phyloP scores from a whole-genome alignment of 2,888 invertebrate genomes.

The Drosophila fulvimacula region DNA sequence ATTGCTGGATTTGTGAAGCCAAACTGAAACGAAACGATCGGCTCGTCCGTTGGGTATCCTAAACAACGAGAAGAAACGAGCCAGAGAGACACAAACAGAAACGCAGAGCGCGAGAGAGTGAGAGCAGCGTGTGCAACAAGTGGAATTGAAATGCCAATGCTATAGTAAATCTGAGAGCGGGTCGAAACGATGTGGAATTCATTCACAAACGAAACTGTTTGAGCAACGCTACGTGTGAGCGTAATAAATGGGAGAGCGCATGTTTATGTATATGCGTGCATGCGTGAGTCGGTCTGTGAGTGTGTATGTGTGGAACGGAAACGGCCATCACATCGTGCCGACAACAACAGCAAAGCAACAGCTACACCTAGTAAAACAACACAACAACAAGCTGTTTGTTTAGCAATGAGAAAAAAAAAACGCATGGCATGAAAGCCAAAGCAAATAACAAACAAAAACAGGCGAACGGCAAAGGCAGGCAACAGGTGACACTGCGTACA shows the following conservation, averaged over 20 bases:
- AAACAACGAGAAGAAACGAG: constrained; percentile 74
- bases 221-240: constrained; percentile 27
- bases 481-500: constrained; percentile 67
- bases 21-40: constrained; percentile 84
- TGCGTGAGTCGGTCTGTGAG: constrained; percentile 19
- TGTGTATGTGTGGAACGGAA: constrained; percentile 78
- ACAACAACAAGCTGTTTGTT: constrained; percentile 77
- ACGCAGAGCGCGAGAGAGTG: constrained; percentile 29
- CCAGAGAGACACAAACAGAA: constrained; percentile 50
- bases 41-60: constrained; percentile 78
- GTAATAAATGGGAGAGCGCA: constrained; percentile 25
- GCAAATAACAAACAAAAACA: constrained; percentile 64
- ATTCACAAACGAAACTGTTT: constrained; percentile 72
- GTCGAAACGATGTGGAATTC: constrained; percentile 74
- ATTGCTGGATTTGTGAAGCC: constrained; percentile 81
- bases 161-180: constrained; percentile 55
- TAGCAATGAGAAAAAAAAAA: constrained; percentile 58
- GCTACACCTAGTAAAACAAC: constrained; percentile 74
- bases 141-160: constrained; percentile 54
- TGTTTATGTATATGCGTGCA: constrained; percentile 15
- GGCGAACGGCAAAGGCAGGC: constrained; percentile 38
- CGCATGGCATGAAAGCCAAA: constrained; percentile 56
- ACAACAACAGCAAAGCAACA: constrained; percentile 58
- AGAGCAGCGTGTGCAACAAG: constrained; percentile 55
- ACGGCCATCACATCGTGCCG: constrained; percentile 83